A percentile compares a stretch with the other conserved stretches of the same genome.
Conservation (phyloP, 2,888 invertebrate genomes). For the Deladenus siricidicola region DNA sequence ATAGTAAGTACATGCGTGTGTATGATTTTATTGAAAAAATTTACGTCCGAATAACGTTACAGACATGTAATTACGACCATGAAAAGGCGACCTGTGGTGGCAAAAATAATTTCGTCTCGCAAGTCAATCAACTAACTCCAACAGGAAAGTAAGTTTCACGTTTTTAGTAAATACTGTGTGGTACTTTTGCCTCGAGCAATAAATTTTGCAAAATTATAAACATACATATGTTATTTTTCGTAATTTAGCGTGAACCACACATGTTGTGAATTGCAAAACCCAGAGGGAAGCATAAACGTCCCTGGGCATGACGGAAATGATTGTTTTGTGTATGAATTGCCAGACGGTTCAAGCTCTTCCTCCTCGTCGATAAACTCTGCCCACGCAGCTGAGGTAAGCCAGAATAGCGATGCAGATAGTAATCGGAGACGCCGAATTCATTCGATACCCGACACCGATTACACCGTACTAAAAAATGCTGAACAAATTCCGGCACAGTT, state of each 20-base stretch:
- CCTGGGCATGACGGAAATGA: slow-evolving; percentile 49
- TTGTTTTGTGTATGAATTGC: slow-evolving; percentile 52
- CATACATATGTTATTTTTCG: neutral
- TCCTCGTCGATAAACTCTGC: slow-evolving; percentile 1
- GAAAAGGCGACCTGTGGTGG: slow-evolving; percentile 50
- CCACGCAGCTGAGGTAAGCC: neutral
- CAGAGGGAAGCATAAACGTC: slow-evolving; percentile 26
- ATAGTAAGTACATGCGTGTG: too few relatives aligned
- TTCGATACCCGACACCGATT: slow-evolving; percentile 9
- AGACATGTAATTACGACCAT: slow-evolving; percentile 49
- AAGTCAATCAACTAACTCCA: slow-evolving; percentile 43
- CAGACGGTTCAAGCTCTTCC: slow-evolving; percentile 34
- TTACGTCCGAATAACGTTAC: slow-evolving; percentile 9
- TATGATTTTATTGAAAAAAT: slow-evolving; percentile 8
- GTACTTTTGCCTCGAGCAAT: neutral
- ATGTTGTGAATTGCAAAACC: slow-evolving; percentile 41
- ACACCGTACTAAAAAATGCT: slow-evolving; percentile 34
- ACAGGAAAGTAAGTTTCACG: slow-evolving; percentile 31
- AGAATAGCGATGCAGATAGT: slow-evolving; percentile 5
- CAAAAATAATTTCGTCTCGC: slow-evolving; percentile 49
- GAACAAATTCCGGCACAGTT: slow-evolving; percentile 49
- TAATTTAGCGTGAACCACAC: slow-evolving; percentile 46
- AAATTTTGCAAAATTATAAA: neutral
- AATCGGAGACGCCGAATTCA: slow-evolving; percentile 10
- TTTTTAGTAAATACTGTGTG: neutral